Evolutionary conservation across 2,797 vertebrate genomes (phyloP).

Genomic region (Spinus olivaceus): DNA sequence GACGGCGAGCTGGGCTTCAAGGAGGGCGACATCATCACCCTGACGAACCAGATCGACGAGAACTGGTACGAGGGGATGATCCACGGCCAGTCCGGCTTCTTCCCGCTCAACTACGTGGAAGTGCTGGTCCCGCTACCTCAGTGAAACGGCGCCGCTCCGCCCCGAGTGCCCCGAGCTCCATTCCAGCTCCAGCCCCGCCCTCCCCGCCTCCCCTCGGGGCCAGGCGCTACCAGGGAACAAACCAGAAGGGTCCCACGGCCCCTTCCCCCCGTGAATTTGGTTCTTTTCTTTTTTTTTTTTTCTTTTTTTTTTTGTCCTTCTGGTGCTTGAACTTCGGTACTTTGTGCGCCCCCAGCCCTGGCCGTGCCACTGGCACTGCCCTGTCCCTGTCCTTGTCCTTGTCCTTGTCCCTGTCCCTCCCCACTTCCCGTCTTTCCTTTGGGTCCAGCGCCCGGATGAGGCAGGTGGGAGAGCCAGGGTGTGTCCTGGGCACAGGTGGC

Average conservation of each 20-base stretch:
- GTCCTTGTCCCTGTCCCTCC: background rate
- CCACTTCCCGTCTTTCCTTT: background rate
- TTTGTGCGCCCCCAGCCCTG: background rate
- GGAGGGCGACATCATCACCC: slow-evolving; percentile 94
- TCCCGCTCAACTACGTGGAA: slow-evolving; percentile 97
- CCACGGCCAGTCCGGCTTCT: slow-evolving; percentile 94
- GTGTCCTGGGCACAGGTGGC: background rate
- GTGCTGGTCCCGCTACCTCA: slow-evolving; percentile 91
- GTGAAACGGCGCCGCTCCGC: slow-evolving; percentile 67
- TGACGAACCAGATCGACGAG: slow-evolving; percentile 98
- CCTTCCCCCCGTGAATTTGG: background rate
- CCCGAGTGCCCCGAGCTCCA: background rate
- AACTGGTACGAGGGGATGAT: slow-evolving; percentile 99
- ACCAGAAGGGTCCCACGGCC: background rate
- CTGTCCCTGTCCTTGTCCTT: background rate
- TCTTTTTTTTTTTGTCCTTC: background rate
- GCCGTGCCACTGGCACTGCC: background rate
- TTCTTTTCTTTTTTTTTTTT: background rate
- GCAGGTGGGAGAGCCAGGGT: background rate
- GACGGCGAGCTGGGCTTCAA: slow-evolving; percentile 96
- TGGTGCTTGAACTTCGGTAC: slow-evolving; percentile 57
- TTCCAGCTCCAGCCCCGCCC: background rate
- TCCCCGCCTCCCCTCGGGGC: background rate
- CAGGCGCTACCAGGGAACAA: slow-evolving; percentile 38
- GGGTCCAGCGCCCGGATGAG: background rate